Conservation (phyloP, 2,113 vertebrate species). For the Maccullochella peelii region DNA sequence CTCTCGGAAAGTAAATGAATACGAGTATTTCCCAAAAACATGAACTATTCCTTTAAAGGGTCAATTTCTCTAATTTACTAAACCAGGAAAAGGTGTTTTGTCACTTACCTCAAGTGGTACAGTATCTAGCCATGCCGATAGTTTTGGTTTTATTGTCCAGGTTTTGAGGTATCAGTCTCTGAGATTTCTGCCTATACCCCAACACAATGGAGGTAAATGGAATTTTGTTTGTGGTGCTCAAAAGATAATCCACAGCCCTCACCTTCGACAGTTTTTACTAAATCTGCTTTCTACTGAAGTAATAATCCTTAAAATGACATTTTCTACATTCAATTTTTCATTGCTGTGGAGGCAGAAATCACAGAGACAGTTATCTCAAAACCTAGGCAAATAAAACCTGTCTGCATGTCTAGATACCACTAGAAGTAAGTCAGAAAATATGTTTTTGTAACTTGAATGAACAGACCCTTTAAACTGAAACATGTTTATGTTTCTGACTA, state of each 20-base stretch:
- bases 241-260: background rate
- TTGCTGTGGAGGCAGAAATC: background rate
- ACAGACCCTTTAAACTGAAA: background rate
- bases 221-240: background rate
- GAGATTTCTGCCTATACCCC: background rate
- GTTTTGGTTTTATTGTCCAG: too few species aligned
- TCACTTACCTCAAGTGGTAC: too few species aligned
- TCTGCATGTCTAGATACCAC: background rate
- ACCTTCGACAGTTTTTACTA: background rate
- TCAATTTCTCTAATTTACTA: too few species aligned
- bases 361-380: background rate
- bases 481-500: conserved; percentile 4
- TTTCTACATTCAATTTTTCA: too few species aligned
- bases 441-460: background rate
- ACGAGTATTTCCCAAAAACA: too few species aligned
- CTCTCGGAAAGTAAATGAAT: too few species aligned
- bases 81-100: too few species aligned
- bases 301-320: background rate
- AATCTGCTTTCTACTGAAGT: background rate
- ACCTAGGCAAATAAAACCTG: background rate
- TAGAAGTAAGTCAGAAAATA: background rate
- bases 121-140: too few species aligned
- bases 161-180: too few species aligned
- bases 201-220: background rate
- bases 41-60: too few species aligned